phyloP scores from a whole-genome alignment of 2,888 invertebrate genomes.

The Poecilus cupreus region DNA sequence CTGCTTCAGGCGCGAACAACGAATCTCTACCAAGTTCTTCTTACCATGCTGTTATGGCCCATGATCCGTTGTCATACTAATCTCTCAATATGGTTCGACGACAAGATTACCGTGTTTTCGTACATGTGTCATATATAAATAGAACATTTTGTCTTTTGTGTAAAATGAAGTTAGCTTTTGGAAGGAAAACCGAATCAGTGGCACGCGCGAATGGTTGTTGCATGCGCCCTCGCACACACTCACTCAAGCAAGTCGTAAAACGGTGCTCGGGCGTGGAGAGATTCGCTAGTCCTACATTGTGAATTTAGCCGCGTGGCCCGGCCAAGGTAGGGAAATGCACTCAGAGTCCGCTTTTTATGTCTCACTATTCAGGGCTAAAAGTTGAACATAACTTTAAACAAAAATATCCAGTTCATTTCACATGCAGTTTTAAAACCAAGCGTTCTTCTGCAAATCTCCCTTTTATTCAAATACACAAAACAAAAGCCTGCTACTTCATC shows the following conservation, averaged over 20 bases:
- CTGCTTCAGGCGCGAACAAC: background rate
- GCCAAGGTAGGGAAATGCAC: background rate
- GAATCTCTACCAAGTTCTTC: background rate
- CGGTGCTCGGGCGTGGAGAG: background rate
- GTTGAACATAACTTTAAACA: constrained; percentile 49
- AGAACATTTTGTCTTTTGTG: background rate
- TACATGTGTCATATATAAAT: background rate
- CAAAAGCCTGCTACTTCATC: constrained; percentile 61
- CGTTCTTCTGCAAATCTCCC: constrained; percentile 41
- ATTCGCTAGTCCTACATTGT: background rate
- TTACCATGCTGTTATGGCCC: background rate
- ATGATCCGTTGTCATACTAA: too few species aligned
- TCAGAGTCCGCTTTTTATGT: constrained; percentile 35
- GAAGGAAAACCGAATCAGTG: constrained; percentile 7
- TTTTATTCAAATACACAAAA: constrained; percentile 63
- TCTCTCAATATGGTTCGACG: background rate
- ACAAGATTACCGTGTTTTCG: background rate
- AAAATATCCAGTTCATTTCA: constrained; percentile 53
- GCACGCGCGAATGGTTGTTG: background rate
- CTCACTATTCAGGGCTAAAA: constrained; percentile 16
- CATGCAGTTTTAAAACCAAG: constrained; percentile 50
- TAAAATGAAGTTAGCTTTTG: background rate
- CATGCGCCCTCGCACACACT: constrained; percentile 6
- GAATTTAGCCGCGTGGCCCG: background rate
- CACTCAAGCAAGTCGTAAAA: constrained; percentile 32